These are phyloP conservation scores for human DNA, from an alignment of 2,113 vertebrate genomes.

Conservation along the genomic window DNA sequence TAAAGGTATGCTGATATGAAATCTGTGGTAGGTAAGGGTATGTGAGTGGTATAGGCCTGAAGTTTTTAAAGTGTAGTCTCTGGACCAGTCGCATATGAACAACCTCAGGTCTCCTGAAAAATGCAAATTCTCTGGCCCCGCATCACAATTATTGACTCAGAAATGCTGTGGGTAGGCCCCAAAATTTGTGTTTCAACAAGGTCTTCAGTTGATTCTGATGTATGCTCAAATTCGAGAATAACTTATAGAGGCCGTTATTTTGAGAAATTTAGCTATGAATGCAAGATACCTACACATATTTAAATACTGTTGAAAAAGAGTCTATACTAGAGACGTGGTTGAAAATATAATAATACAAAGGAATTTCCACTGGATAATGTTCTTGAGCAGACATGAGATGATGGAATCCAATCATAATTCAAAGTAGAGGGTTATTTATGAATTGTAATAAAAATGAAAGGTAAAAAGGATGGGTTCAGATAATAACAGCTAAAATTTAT, in stretches of 20 bases:
- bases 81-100: background rate
- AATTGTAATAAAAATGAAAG: conserved; percentile 53
- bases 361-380: conserved; percentile 1
- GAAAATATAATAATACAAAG: conserved; percentile 38
- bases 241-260: background rate
- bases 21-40: background rate
- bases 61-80: background rate
- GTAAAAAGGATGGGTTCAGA: background rate
- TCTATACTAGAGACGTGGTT: background rate
- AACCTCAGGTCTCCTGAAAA: background rate
- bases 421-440: background rate
- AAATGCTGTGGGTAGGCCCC: background rate
- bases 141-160: background rate
- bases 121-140: background rate
- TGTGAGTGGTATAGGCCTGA: background rate
- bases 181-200: conserved; percentile 12
- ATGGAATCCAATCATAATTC: conserved; percentile 10
- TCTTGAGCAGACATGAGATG: background rate
- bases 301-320: conserved; percentile 8
- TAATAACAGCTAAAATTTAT: conserved; percentile 7
- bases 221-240: background rate
- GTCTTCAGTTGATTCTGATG: background rate
- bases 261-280: conserved; percentile 25
- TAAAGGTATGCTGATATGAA: background rate
- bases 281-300: background rate